Evolutionary conservation across 2,797 vertebrate species (phyloP), one percentile per base, ranked within the genome.

Genomic region (Poecilia velifera): DNA sequence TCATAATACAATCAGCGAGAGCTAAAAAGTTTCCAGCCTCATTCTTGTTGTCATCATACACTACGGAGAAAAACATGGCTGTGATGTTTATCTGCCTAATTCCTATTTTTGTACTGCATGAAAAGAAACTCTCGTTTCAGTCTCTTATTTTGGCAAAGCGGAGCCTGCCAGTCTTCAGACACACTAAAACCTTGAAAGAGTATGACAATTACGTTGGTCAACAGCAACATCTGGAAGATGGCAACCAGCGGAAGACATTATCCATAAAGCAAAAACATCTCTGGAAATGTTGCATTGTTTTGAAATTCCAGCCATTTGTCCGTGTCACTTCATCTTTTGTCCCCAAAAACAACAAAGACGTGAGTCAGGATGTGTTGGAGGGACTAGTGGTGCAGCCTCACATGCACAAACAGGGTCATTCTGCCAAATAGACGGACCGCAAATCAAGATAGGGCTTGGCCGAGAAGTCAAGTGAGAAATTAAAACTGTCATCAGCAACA

Each of bases 1-100:
- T 92, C 89, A 92, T 89, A 92, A 92, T 93, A 94, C 92, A 93
- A 93, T 93, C 93, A 91, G 90, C 70, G 87, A 93, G 88, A 87
- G 80, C 89, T 88, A 86, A 93, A 93, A 93, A 87, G 82, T 84
- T 91, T 91, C 90, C 93, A 90, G 92, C 88, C 93, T 94, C 90
- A 86, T 93, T 94, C 93, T 90, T 91, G 93, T 91, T 87, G 92
- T 92, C 89, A 73, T 91, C 91, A 89, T 88, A 88, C 82, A 81
- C 87, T 57, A 28, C n/a, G 47, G 83, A 92, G 87, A 77, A 89
- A 92, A 89, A 89, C 88, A 91, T 66, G 59, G 79, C 88, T 82
- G 81, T 76, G 72, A 86, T 92, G 88, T 94, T 94, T 93, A 91
- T 87, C 90, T 90, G 10, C 43, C 13, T 45, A 85, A 84, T 90